These are phyloP conservation scores for Aleiodes alternator DNA, from an alignment of 2,888 invertebrate genomes.

Conservation along the genomic window DNA sequence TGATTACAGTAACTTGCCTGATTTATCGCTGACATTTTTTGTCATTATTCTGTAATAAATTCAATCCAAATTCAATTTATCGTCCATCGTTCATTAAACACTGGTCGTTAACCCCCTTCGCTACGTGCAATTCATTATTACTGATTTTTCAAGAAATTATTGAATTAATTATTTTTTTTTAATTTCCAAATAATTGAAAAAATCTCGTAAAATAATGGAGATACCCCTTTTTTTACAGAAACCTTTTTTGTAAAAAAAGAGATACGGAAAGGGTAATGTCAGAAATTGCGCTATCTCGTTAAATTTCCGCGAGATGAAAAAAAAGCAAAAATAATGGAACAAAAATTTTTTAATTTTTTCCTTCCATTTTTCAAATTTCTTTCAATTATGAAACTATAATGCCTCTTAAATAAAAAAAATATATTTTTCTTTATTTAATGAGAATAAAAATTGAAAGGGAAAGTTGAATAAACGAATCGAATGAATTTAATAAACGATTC, in stretches of 20 bases:
- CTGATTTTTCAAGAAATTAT: neutral
- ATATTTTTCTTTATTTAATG: neutral
- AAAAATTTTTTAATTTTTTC: no score
- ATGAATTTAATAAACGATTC: neutral
- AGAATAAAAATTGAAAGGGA: neutral
- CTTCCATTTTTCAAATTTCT: no score
- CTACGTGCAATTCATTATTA: no score
- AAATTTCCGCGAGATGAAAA: no score
- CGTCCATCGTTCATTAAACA: slow-evolving; percentile 14
- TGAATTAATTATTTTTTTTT: neutral
- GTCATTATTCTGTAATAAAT: slow-evolving; percentile 15
- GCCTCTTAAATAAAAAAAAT: neutral
- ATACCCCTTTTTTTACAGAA: no score
- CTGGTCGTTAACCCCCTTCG: slow-evolving; percentile 16
- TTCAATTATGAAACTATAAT: no score
- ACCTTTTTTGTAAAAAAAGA: no score
- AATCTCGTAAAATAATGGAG: no score
- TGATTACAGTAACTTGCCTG: neutral
- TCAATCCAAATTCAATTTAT: slow-evolving; percentile 1
- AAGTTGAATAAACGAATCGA: neutral
- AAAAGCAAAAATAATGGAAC: no score
- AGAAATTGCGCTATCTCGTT: no score
- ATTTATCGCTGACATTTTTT: slow-evolving; percentile 24
- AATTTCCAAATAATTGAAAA: no score
- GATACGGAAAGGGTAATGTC: no score